These are phyloP conservation scores for Ophthalmotilapia sp. DNA, from an alignment of 2,113 vertebrate genomes.

Conservation along the genomic window DNA sequence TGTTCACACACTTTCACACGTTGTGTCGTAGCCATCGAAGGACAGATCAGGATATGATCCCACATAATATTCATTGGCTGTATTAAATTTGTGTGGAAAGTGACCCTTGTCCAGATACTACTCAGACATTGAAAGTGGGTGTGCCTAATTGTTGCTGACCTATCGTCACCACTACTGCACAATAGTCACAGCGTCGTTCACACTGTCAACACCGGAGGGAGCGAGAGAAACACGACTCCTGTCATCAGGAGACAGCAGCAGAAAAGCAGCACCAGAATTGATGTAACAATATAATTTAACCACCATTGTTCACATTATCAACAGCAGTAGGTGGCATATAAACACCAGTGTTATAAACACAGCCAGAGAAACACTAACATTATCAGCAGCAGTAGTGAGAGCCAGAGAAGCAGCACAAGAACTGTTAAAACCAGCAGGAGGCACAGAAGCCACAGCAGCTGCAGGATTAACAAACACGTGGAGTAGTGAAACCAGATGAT, in stretches of 20 bases:
- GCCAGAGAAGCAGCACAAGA: not conserved
- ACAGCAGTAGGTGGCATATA: not conserved
- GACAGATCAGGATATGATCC: not conserved
- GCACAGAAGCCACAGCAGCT: not conserved
- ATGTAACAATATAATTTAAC: not conserved
- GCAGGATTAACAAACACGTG: not conserved
- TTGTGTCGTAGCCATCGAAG: fast-evolving
- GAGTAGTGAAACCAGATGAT: not conserved
- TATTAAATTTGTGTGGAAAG: not conserved
- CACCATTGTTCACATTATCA: not conserved
- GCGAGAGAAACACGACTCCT: not conserved
- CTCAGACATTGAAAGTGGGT: fast-evolving
- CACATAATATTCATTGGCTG: not conserved
- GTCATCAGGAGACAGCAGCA: fast-evolving
- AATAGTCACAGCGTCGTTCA: fast-evolving
- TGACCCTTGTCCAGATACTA: not conserved
- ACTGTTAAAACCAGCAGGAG: not conserved
- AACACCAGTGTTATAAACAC: not conserved
- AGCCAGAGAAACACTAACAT: not conserved
- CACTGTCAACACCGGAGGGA: not conserved
- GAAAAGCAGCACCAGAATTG: not conserved
- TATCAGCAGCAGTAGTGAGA: not conserved
- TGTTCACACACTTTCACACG: fast-evolving
- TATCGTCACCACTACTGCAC: not conserved
- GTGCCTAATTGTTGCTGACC: fast-evolving